Percentiles rank a stretch among this genome's conserved stretches.
These are phyloP conservation scores for Hucho hucho DNA, from an alignment of 2,113 vertebrate species.

Conservation along the genomic window DNA sequence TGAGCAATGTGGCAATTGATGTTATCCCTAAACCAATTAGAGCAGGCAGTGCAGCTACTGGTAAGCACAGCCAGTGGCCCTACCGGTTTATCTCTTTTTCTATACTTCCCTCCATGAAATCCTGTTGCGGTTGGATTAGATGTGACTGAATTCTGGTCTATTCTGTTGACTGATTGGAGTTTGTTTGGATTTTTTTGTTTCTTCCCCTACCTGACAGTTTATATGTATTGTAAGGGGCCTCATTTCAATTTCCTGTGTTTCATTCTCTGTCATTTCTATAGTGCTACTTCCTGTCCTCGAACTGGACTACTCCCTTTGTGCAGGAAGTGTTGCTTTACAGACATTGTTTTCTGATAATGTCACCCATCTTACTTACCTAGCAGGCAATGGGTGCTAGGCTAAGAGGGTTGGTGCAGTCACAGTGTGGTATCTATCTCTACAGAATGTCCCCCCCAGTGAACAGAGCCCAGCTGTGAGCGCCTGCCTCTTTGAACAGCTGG, in stretches of 20 bases:
- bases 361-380: neutral
- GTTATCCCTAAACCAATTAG: constrained; percentile 98
- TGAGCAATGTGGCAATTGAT: constrained; percentile 99
- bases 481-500: constrained; percentile 51
- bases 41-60: constrained; percentile 75
- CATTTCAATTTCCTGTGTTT: neutral
- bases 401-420: neutral
- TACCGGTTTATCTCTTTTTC: constrained; percentile 67
- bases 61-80: constrained; percentile 72
- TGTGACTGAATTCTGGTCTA: neutral
- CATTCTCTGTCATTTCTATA: too few relatives aligned
- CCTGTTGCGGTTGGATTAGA: constrained; percentile 18
- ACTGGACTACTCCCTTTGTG: neutral
- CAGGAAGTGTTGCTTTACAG: neutral
- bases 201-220: neutral
- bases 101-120: constrained; percentile 33
- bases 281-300: neutral
- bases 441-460: neutral
- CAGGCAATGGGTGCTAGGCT: neutral
- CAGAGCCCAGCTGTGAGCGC: constrained; percentile 43
- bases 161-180: too few relatives aligned
- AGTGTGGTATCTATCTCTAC: neutral
- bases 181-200: neutral
- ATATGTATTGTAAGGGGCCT: neutral
- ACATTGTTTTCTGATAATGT: neutral